Percentiles rank a stretch among this genome's conserved stretches.
phyloP scores from a whole-genome alignment of 2,888 invertebrate genomes.

The Shargacucullia verbasci region DNA sequence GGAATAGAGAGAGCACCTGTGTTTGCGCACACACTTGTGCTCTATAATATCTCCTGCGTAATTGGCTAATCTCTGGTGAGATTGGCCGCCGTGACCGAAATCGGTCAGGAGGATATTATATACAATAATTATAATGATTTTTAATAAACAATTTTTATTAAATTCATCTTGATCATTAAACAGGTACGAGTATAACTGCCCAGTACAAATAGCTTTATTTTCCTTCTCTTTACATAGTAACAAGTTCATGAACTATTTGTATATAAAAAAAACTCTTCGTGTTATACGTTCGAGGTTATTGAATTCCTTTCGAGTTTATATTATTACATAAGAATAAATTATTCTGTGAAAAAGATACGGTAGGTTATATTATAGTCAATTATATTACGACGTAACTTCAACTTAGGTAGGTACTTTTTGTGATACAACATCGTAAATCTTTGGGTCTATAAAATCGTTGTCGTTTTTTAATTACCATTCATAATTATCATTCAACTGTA shows the following conservation, averaged over 20 bases:
- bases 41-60: no score
- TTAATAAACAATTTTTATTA: no score
- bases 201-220: background rate
- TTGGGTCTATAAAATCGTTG: slow-evolving; percentile 4
- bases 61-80: no score
- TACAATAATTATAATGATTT: no score
- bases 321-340: slow-evolving; percentile 19
- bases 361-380: background rate
- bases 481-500: no score
- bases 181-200: slow-evolving; percentile 14
- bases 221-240: background rate
- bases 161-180: no score
- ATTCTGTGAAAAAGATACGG: background rate
- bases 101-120: no score
- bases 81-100: no score
- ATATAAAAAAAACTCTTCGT: background rate
- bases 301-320: background rate
- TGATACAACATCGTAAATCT: slow-evolving; percentile 15
- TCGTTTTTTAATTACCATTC: no score
- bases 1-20: no score
- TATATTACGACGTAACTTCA: background rate
- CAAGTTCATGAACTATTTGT: background rate
- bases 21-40: no score
- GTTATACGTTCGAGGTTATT: background rate
- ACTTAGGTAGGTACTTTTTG: background rate